Percentiles rank a stretch among this genome's conserved stretches.
Conservation (phyloP, 2,888 invertebrate genomes). For the Nesidiocoris tenuis region DNA sequence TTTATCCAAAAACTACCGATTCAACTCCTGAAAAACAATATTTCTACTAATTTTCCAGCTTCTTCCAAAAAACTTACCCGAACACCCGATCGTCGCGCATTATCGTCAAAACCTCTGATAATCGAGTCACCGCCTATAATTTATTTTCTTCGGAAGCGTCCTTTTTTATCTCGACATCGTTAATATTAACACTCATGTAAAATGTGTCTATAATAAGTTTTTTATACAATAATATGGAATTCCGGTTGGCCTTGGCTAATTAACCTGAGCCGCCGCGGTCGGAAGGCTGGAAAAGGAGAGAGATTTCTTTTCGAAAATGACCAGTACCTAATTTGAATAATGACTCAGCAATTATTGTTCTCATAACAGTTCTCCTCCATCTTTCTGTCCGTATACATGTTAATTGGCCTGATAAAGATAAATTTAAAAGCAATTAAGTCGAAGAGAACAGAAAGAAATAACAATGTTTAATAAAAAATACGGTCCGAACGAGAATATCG, state of each 20-base stretch:
- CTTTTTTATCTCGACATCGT: too few relatives aligned
- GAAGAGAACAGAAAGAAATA: not conserved
- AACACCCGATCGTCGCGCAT: too few relatives aligned
- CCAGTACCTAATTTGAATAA: conserved; percentile 37
- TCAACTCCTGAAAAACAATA: too few relatives aligned
- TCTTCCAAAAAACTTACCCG: too few relatives aligned
- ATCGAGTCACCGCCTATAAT: too few relatives aligned
- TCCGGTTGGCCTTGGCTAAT: not conserved
- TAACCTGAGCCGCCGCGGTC: not conserved
- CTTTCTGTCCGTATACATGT: conserved; percentile 12
- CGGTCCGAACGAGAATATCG: not conserved
- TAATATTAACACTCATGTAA: not conserved
- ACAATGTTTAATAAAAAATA: not conserved
- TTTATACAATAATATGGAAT: too few relatives aligned
- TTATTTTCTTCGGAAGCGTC: too few relatives aligned
- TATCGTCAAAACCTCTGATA: too few relatives aligned
- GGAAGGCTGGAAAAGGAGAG: not conserved
- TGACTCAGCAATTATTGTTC: conserved; percentile 38
- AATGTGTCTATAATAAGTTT: not conserved
- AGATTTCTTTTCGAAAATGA: conserved; percentile 24
- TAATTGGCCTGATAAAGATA: conserved; percentile 41
- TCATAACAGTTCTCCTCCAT: not conserved
- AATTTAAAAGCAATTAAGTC: conserved; percentile 37
- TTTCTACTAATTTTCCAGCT: too few relatives aligned
- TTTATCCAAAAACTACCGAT: too few relatives aligned